phyloP scores from a whole-genome alignment of 2,797 vertebrate species.

The Takifugu ocellatus region DNA sequence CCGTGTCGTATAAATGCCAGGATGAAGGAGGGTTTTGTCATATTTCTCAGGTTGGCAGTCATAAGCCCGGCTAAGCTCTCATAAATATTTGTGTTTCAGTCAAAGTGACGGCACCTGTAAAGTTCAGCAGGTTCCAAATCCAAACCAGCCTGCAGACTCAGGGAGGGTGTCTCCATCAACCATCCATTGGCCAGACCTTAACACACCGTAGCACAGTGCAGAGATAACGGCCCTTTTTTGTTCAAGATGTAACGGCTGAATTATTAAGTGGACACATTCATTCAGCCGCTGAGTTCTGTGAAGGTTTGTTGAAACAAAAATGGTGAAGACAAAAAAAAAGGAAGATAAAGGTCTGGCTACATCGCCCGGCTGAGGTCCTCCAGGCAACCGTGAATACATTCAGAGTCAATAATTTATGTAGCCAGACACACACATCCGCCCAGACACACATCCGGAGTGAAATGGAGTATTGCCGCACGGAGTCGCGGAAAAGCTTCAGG shows the following conservation, averaged over 20 bases:
- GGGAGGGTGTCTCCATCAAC: neutral
- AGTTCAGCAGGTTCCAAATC: conserved; percentile 37
- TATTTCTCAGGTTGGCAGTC: conserved; percentile 63
- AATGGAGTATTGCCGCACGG: conserved; percentile 28
- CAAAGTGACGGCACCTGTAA: conserved; percentile 54
- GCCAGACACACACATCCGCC: conserved; percentile 32
- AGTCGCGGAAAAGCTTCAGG: conserved; percentile 50
- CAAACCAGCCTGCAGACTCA: conserved; percentile 22
- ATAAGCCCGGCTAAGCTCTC: conserved; percentile 69
- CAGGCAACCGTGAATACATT: conserved; percentile 67
- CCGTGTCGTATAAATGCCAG: conserved; percentile 53
- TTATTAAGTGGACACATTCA: conserved; percentile 43
- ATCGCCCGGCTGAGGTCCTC: conserved; percentile 61
- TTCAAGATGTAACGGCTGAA: conserved; percentile 41
- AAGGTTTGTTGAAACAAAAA: conserved; percentile 44
- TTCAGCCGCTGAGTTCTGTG: conserved; percentile 27
- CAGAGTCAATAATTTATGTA: conserved; percentile 76
- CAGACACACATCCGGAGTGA: conserved; percentile 33
- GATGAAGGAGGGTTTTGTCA: conserved; percentile 70
- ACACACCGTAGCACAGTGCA: neutral
- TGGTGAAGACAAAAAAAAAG: conserved; percentile 36
- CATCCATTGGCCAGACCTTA: neutral
- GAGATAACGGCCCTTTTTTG: conserved; percentile 16
- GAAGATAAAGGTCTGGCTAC: conserved; percentile 58
- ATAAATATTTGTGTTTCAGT: conserved; percentile 67